Conservation (phyloP, 2,888 invertebrate genomes). For the Apomyelois bistriatella region DNA sequence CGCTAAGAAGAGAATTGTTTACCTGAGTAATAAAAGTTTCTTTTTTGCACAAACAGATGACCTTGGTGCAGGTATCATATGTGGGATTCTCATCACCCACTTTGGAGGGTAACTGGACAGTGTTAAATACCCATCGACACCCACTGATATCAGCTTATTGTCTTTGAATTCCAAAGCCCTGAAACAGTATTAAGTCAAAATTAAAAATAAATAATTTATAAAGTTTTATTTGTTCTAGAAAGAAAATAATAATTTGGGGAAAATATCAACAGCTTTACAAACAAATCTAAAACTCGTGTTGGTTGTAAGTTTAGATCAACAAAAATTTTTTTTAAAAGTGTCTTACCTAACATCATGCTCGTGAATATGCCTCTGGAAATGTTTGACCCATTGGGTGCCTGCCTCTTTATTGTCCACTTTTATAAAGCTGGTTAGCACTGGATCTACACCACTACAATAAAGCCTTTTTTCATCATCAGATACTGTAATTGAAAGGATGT, state of each 20-base stretch:
- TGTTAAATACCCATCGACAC: conserved; percentile 88
- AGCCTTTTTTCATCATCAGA: conserved; percentile 84
- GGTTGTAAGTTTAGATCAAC: too few species aligned
- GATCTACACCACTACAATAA: conserved; percentile 91
- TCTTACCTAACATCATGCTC: conserved; percentile 88
- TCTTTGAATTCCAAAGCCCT: conserved; percentile 83
- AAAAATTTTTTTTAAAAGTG: not conserved
- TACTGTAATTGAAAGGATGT: conserved; percentile 87
- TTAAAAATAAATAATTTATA: not conserved
- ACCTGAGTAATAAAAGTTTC: conserved; percentile 80
- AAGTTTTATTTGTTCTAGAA: not conserved
- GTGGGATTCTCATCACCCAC: conserved; percentile 84
- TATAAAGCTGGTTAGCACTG: conserved; percentile 87
- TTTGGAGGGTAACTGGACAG: conserved; percentile 86
- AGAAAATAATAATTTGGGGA: too few species aligned
- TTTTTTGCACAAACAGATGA: conserved; percentile 74
- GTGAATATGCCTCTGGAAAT: conserved; percentile 88
- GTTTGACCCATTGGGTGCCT: conserved; percentile 89
- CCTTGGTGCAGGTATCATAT: conserved; percentile 82
- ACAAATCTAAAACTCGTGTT: too few species aligned
- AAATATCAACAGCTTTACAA: too few species aligned
- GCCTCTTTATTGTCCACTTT: conserved; percentile 80
- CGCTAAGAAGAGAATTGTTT: too few species aligned
- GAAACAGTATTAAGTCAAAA: conserved; percentile 20
- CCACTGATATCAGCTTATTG: conserved; percentile 87